These are phyloP conservation scores for Barypeithes pellucidus DNA, from an alignment of 2,888 invertebrate genomes.

Conservation along the genomic window DNA sequence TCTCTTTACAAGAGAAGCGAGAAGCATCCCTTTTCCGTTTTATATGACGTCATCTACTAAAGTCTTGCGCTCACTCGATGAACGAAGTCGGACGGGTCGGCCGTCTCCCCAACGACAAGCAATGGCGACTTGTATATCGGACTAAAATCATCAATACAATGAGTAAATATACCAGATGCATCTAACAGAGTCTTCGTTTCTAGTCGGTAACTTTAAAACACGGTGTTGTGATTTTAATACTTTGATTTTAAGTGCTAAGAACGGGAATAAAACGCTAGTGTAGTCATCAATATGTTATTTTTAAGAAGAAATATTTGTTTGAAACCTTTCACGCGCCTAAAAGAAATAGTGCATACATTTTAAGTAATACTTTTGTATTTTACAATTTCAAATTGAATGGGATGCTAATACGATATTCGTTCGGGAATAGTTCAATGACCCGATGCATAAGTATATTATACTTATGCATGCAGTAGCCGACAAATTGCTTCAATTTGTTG, in stretches of 20 bases:
- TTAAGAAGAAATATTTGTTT: not conserved
- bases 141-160: not conserved
- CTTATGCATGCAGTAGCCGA: constrained; percentile 2
- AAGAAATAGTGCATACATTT: not conserved
- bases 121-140: constrained; percentile 13
- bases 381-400: not conserved
- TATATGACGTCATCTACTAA: constrained; percentile 6
- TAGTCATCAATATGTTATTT: constrained; percentile 11
- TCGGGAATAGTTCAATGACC: constrained; percentile 18
- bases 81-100: constrained; percentile 23
- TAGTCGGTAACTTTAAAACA: constrained; percentile 5
- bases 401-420: constrained; percentile 12
- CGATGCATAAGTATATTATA: constrained; percentile 7
- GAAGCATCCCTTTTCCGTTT: constrained; percentile 16
- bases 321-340: not conserved
- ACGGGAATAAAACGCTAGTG: not conserved
- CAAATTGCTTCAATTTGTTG: constrained; percentile 2
- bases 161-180: not conserved
- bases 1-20: not conserved
- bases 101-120: constrained; percentile 9
- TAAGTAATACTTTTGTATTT: not conserved
- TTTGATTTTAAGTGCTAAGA: not conserved
- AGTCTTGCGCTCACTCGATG: constrained; percentile 19
- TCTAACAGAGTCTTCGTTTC: not conserved
- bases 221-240: not conserved